Base-by-base conservation (phyloP, 2,888 invertebrate genomes). In the Leptinotarsa peninsularis region DNA sequence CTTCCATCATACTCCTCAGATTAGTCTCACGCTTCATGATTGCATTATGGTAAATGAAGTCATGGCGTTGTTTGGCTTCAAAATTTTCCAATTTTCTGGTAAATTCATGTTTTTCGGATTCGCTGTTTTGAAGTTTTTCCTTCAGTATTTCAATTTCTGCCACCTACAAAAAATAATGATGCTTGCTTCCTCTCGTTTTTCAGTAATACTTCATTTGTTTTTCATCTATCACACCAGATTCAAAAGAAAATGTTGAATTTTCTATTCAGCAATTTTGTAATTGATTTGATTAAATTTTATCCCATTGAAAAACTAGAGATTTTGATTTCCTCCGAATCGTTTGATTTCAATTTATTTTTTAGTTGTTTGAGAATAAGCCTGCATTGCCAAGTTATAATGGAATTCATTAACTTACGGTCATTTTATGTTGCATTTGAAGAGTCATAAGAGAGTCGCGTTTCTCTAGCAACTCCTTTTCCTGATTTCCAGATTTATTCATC, bases 61-160 rank as follows among this genome's bases (percentile, higher is more conserved):
- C 82, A 58, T 82, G 82, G n/a, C 76, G 78, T 58, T 82, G 82
- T 72, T 84, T 83, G 3, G 81, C 80, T 75, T 83, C 82, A 4
- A 85, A 76, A 68, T 81, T 80, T 27, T 84, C 83, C 3, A 84
- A 50, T 80, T 83, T 81, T 69, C 82, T 79, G 15, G 74, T 75
- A 54, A 85, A 74, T 58, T 83, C 82, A 18, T 76, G 73, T 67
- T 82, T 85, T 69, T 85, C 83, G 15, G 80, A 66, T 72, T 80
- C 79, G 0, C 77, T 67, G 69, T 81, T 81, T 75, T 82, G 82
- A 7, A 82, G 72, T 58, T 80, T 77, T 58, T 83, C 82, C 74
- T 81, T 80, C 23, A 86, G 70, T 5, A 78, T 74, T 18, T 83
- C 81, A 70, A 75, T 80, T 80, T 86, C 85, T 21, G 81, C 73